phyloP scores from a whole-genome alignment of 2,797 vertebrate species.

The Enoplosus armatus region DNA sequence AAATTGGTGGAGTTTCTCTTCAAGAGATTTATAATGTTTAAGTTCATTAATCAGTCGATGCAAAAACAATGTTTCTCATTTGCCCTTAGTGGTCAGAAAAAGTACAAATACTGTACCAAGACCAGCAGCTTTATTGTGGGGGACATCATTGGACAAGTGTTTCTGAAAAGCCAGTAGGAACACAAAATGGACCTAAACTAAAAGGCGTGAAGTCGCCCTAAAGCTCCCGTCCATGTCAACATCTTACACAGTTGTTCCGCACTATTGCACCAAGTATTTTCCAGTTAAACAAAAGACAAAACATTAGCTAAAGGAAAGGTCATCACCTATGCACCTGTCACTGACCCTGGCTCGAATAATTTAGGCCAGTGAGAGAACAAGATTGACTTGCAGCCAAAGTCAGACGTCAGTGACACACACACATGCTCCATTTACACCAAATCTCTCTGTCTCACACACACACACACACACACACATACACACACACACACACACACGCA shows the following conservation, averaged over 20 bases:
- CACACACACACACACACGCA: neutral
- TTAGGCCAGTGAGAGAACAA: neutral
- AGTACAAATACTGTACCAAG: neutral
- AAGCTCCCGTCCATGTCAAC: neutral
- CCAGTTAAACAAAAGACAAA: neutral
- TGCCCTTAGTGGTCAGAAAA: neutral
- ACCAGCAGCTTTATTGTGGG: neutral
- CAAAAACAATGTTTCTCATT: neutral
- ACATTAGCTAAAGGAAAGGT: neutral
- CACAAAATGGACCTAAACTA: neutral
- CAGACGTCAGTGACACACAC: conserved; percentile 14
- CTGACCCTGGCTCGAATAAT: neutral
- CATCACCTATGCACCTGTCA: neutral
- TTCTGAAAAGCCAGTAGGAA: neutral
- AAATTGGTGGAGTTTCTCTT: too few species aligned
- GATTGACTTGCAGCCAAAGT: neutral
- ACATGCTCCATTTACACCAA: neutral
- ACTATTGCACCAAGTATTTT: neutral
- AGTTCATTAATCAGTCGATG: too few species aligned
- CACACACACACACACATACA: neutral
- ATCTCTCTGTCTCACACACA: neutral
- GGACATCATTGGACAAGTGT: neutral
- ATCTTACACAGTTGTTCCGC: neutral
- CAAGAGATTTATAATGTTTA: neutral
- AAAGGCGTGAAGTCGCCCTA: neutral